Conservation (phyloP, 2,113 vertebrate species). For the Mesitornis unicolor region DNA sequence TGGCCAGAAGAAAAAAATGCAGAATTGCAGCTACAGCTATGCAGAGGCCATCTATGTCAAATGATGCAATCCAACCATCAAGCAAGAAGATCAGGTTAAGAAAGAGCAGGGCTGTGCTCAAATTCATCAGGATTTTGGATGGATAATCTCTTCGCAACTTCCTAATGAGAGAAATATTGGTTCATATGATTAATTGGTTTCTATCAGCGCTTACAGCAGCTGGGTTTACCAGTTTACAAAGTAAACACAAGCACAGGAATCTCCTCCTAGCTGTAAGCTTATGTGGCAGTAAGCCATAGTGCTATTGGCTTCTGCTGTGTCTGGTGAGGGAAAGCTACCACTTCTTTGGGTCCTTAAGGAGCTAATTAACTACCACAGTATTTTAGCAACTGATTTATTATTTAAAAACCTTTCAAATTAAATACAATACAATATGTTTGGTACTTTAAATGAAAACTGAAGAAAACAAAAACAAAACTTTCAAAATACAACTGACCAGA, state of each 20-base stretch:
- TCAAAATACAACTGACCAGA: not conserved
- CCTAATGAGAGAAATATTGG: slow-evolving; percentile 61
- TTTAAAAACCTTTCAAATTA: not conserved
- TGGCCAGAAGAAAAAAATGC: slow-evolving; percentile 93
- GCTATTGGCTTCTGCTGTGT: not conserved
- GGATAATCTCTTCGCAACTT: slow-evolving; percentile 96
- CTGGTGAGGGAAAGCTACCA: not conserved
- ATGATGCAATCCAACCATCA: slow-evolving; percentile 90
- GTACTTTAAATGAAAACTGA: not conserved
- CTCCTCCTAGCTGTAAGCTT: not conserved
- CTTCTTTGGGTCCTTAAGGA: not conserved
- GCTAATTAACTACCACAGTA: not conserved
- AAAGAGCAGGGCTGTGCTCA: slow-evolving; percentile 89
- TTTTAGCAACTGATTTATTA: not conserved
- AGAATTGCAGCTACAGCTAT: slow-evolving; percentile 81
- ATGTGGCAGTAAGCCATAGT: too few species aligned
- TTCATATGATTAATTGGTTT: not conserved
- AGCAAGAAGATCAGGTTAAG: slow-evolving; percentile 92
- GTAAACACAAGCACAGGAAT: not conserved
- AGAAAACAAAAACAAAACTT: not conserved
- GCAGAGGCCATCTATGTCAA: slow-evolving; percentile 79
- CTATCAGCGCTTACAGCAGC: not conserved
- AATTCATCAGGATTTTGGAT: slow-evolving; percentile 98
- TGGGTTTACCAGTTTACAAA: not conserved
- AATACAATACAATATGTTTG: not conserved